phyloP scores from a whole-genome alignment of 2,888 invertebrate species.

The Perithous albicinctus region DNA sequence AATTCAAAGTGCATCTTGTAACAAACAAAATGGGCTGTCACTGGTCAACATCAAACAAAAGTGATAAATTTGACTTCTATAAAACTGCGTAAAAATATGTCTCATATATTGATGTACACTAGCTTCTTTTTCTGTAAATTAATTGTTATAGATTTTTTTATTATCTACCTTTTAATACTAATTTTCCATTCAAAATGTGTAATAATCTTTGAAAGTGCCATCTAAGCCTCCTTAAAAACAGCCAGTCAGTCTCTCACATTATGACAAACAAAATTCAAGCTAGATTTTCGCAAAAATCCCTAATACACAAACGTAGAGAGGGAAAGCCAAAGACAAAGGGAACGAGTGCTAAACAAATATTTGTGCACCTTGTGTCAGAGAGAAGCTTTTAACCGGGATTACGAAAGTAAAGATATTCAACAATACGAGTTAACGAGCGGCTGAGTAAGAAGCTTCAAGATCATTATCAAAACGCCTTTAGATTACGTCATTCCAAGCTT shows the following conservation, averaged over 20 bases:
- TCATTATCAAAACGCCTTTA: background rate
- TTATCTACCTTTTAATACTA: too few species aligned
- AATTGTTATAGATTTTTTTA: too few species aligned
- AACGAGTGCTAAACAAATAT: conserved; percentile 47
- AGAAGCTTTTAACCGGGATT: conserved; percentile 25
- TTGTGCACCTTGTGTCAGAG: conserved; percentile 38
- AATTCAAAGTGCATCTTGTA: too few species aligned
- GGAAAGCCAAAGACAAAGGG: background rate
- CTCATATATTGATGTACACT: too few species aligned
- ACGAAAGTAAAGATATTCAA: conserved; percentile 24
- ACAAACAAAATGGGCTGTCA: too few species aligned
- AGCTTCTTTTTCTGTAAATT: too few species aligned
- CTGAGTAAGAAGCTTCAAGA: conserved; percentile 13
- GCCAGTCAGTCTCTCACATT: background rate
- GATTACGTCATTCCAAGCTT: background rate
- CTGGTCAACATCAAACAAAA: too few species aligned
- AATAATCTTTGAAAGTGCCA: too few species aligned
- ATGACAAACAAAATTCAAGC: background rate
- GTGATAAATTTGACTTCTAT: too few species aligned
- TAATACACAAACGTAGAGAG: conserved; percentile 12
- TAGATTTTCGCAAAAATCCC: background rate
- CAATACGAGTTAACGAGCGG: conserved; percentile 17
- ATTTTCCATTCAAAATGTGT: too few species aligned
- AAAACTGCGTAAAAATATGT: too few species aligned
- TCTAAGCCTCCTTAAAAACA: too few species aligned